Conservation (phyloP, 2,888 invertebrate genomes). For the Dolomedes plantarius region DNA sequence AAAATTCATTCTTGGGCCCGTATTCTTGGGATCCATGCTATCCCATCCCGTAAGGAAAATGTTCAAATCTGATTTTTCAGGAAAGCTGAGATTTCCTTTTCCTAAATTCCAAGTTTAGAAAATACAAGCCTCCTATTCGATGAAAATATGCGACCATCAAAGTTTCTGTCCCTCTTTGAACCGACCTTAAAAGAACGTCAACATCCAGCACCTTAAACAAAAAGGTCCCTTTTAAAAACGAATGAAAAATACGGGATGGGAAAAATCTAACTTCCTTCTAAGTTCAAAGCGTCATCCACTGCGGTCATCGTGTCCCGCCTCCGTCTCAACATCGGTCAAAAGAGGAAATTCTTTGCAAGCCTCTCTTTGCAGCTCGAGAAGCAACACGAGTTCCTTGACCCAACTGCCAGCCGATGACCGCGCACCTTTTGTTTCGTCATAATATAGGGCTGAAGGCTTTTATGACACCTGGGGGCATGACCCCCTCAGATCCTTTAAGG, state of each 20-base stretch:
- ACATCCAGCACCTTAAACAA: background rate
- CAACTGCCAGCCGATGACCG: slow-evolving; percentile 39
- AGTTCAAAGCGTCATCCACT: slow-evolving; percentile 43
- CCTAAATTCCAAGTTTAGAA: too few relatives aligned
- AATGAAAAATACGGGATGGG: background rate
- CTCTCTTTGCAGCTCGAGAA: slow-evolving; percentile 23
- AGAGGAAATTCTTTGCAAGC: slow-evolving; percentile 34
- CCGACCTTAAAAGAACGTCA: too few relatives aligned
- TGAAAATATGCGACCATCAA: too few relatives aligned
- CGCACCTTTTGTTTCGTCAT: slow-evolving; percentile 51
- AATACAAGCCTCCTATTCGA: too few relatives aligned
- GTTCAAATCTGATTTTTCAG: too few relatives aligned
- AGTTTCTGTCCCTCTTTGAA: too few relatives aligned
- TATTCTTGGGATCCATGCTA: too few relatives aligned
- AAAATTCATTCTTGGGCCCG: too few relatives aligned
- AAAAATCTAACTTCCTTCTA: background rate
- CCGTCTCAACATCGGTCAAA: slow-evolving; percentile 44
- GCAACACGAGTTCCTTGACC: slow-evolving; percentile 50
- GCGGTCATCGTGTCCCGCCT: slow-evolving; percentile 49
- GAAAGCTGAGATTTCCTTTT: too few relatives aligned
- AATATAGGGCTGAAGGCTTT: background rate
- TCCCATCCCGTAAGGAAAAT: too few relatives aligned
- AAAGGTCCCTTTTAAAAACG: background rate
- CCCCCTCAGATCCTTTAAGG: too few relatives aligned
- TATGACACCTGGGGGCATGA: background rate